A percentile compares a stretch with the other conserved stretches of the same genome.
Conservation (phyloP, 2,888 invertebrate species). For the Ditula angustiorana region DNA sequence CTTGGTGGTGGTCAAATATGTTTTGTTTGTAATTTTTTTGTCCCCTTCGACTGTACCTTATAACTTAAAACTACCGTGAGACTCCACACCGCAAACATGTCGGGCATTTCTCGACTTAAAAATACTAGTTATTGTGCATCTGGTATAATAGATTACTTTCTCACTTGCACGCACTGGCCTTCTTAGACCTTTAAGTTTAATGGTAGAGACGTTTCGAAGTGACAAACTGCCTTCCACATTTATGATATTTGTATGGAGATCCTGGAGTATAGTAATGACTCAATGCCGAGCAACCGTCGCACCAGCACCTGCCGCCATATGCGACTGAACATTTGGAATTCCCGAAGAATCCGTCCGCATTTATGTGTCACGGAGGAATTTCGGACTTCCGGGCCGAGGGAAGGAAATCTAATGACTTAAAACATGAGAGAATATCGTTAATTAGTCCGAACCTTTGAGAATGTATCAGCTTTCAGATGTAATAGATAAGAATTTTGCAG, state of each 20-base stretch:
- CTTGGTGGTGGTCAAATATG: too few relatives aligned
- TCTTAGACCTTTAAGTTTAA: too few relatives aligned
- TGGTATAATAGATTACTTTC: too few relatives aligned
- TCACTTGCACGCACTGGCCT: too few relatives aligned
- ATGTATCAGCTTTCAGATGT: neutral
- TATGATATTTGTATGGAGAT: neutral
- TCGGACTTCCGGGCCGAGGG: constrained; percentile 28
- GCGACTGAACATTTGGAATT: constrained; percentile 19
- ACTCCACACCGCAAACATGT: too few relatives aligned
- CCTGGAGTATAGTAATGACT: constrained; percentile 2
- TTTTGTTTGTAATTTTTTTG: too few relatives aligned
- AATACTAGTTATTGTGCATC: too few relatives aligned
- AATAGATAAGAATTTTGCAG: neutral
- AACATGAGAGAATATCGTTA: constrained; percentile 6
- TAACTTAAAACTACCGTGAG: too few relatives aligned
- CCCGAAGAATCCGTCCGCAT: constrained; percentile 25
- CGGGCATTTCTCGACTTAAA: too few relatives aligned
- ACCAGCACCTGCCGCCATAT: constrained; percentile 34
- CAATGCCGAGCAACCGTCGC: constrained; percentile 9
- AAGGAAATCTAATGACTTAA: constrained; percentile 9
- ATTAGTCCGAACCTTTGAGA: constrained; percentile 9
- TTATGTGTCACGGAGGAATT: constrained; percentile 30
- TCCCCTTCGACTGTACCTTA: too few relatives aligned
- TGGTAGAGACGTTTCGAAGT: too few relatives aligned
- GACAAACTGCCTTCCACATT: neutral